A percentile compares a stretch with the other conserved stretches of the same genome.
Evolutionary conservation across 2,113 vertebrate species (phyloP).

Genomic region (Sceloporus undulatus): DNA sequence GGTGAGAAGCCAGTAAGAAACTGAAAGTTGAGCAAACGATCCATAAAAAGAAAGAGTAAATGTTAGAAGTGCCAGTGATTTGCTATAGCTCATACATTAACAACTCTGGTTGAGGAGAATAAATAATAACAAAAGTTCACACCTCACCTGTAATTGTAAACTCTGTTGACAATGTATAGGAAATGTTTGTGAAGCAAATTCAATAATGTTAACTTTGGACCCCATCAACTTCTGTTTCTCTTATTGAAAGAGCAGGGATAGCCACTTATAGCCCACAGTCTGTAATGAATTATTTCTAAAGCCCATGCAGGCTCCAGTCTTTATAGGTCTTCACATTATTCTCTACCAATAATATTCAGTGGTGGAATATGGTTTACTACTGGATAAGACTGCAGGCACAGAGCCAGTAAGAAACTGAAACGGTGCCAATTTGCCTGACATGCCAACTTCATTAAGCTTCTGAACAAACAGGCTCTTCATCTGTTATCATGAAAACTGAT

Average conservation of each 20-base stretch:
- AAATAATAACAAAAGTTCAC: neutral
- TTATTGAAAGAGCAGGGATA: neutral
- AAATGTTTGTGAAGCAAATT: neutral
- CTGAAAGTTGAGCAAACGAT: slow-evolving; percentile 36
- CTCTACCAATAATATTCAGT: neutral
- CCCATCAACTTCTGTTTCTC: neutral
- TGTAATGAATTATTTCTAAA: neutral
- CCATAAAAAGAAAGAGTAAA: slow-evolving; percentile 22
- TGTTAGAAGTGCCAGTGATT: neutral
- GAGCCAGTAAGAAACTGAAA: neutral
- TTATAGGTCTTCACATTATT: neutral
- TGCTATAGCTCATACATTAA: neutral
- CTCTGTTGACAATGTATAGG: no score
- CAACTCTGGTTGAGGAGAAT: neutral
- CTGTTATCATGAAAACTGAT: neutral
- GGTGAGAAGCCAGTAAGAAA: slow-evolving; percentile 5
- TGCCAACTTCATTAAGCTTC: neutral
- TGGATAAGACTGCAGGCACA: neutral
- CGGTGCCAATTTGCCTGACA: neutral
- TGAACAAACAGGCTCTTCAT: neutral
- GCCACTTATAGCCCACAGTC: neutral
- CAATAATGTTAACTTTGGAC: neutral
- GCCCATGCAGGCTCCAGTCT: no score
- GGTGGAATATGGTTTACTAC: neutral
- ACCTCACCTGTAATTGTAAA: neutral